These are phyloP conservation scores for Eleginops maclovinus DNA, from an alignment of 2,113 vertebrate genomes.

Conservation along the genomic window DNA sequence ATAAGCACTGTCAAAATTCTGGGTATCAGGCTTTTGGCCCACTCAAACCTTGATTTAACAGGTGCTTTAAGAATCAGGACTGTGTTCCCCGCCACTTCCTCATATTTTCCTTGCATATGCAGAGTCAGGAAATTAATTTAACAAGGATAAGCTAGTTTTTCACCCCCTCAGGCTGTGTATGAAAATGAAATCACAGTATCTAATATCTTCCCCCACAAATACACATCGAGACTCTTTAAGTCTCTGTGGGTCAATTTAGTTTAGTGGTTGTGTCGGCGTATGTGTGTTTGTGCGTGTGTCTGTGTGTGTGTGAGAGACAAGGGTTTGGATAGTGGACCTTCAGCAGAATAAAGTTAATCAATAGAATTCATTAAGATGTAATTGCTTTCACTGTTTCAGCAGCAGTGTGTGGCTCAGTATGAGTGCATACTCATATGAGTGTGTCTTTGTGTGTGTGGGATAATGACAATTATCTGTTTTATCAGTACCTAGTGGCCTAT, in stretches of 20 bases:
- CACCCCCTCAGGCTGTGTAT: constrained; percentile 52
- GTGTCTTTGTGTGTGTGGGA: background rate
- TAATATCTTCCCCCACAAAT: constrained; percentile 28
- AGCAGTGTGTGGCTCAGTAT: constrained; percentile 38
- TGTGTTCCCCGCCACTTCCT: constrained; percentile 50
- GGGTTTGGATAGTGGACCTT: constrained; percentile 31
- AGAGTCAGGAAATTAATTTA: constrained; percentile 73
- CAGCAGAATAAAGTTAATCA: constrained; percentile 53
- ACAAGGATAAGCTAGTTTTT: constrained; percentile 67
- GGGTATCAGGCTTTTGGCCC: constrained; percentile 43
- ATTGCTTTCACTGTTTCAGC: constrained; percentile 28
- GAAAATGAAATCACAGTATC: constrained; percentile 59
- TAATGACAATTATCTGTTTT: constrained; percentile 6
- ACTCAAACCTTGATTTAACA: constrained; percentile 61
- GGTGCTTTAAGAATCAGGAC: constrained; percentile 67
- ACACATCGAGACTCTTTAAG: constrained; percentile 28
- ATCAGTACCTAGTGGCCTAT: background rate
- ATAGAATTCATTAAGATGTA: constrained; percentile 56
- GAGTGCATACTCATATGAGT: background rate
- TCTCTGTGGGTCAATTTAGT: constrained; percentile 50
- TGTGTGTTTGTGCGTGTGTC: background rate
- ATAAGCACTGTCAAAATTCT: constrained; percentile 26
- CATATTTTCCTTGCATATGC: constrained; percentile 38
- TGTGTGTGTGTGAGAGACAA: constrained; percentile 9
- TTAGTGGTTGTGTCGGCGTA: background rate